Percentiles rank a stretch among this genome's conserved stretches.
Conservation (phyloP, 2,797 vertebrate species). For the Myoxocephalus aenaeus region DNA sequence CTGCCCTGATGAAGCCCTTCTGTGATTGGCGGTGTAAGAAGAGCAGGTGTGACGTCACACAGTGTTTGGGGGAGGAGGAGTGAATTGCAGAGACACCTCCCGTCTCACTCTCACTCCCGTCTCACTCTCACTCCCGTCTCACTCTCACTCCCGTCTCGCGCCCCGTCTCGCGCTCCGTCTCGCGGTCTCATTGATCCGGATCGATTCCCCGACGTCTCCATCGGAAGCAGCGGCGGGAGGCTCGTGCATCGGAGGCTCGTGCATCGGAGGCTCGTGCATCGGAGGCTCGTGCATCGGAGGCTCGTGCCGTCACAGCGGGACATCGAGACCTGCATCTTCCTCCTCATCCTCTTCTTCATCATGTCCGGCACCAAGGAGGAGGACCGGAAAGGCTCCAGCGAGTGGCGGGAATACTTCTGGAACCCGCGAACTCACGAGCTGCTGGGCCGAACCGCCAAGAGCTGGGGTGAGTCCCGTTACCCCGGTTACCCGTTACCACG, state of each 20-base stretch:
- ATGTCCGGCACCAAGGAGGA: constrained; percentile 71
- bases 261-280: neutral
- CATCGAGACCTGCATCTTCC: neutral
- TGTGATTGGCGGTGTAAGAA: constrained; percentile 33
- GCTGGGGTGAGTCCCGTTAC: constrained; percentile 68
- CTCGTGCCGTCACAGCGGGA: neutral
- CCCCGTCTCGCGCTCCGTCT: constrained; percentile 2
- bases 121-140: neutral
- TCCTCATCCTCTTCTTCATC: constrained; percentile 28
- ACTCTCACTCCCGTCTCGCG: neutral
- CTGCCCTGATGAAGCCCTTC: neutral
- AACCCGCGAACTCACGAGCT: constrained; percentile 77
- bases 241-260: neutral
- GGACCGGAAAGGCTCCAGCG: constrained; percentile 60
- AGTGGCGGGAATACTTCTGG: constrained; percentile 72
- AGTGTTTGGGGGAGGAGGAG: constrained; percentile 29
- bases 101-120: neutral
- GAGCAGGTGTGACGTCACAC: constrained; percentile 49
- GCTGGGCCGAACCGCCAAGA: constrained; percentile 71
- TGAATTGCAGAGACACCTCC: constrained; percentile 40
- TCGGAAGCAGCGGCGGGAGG: too few relatives aligned
- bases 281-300: too few relatives aligned
- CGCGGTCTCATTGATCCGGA: neutral
- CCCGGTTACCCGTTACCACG: too few relatives aligned
- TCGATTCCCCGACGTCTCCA: too few relatives aligned